These are phyloP conservation scores for Orchesella flavescens DNA, from an alignment of 2,888 invertebrate genomes.

Conservation along the genomic window DNA sequence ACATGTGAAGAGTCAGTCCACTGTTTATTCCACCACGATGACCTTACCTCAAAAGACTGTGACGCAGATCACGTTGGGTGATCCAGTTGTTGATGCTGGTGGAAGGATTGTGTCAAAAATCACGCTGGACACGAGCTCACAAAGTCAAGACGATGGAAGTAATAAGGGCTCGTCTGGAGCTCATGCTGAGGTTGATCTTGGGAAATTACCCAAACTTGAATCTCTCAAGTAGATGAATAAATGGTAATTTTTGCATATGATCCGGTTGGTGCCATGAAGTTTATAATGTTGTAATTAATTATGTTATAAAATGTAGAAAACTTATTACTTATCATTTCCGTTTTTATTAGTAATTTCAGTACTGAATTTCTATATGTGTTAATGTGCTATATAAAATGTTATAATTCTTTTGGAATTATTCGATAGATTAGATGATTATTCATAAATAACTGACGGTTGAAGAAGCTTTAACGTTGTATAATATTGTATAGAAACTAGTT, in stretches of 20 bases:
- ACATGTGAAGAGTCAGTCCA: conserved; percentile 70
- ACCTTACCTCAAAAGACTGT: conserved; percentile 71
- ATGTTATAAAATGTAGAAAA: background rate
- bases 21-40: conserved; percentile 69
- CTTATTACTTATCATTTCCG: background rate
- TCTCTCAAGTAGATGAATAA: conserved; percentile 39
- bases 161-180: conserved; percentile 18
- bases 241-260: background rate
- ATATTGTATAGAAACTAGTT: conserved; percentile 26
- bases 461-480: conserved; percentile 48
- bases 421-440: background rate
- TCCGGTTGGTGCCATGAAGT: conserved; percentile 55
- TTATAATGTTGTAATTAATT: background rate
- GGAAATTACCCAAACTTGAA: conserved; percentile 41
- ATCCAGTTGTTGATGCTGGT: conserved; percentile 62
- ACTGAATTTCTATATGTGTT: background rate
- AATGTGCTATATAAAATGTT: too few relatives aligned
- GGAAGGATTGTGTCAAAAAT: conserved; percentile 70
- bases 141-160: conserved; percentile 27
- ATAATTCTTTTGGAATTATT: background rate
- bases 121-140: conserved; percentile 57
- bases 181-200: conserved; percentile 11
- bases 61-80: conserved; percentile 68
- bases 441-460: conserved; percentile 15
- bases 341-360: background rate